These are phyloP conservation scores for Papio anubis DNA, from an alignment of 2,113 vertebrate species.

Conservation along the genomic window DNA sequence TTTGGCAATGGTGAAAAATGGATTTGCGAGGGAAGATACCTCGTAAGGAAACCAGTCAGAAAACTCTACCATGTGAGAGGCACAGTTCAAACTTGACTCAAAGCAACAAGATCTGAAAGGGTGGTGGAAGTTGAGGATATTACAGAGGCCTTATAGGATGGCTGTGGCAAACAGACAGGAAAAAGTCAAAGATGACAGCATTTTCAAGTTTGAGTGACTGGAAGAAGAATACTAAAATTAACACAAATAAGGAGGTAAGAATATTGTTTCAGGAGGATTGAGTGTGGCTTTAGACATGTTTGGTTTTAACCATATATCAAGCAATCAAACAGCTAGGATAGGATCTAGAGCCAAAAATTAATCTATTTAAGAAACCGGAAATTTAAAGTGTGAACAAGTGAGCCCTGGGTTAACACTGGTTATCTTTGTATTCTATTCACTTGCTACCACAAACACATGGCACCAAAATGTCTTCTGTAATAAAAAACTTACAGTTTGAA, in stretches of 20 bases:
- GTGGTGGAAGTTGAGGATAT: neutral
- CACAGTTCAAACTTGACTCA: neutral
- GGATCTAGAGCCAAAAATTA: neutral
- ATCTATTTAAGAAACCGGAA: conserved; percentile 8
- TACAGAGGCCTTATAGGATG: neutral
- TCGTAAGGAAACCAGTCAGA: neutral
- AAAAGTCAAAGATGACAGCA: neutral
- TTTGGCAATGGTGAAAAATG: neutral
- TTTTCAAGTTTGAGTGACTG: neutral
- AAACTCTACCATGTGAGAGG: neutral
- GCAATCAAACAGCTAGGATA: neutral
- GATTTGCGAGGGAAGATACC: neutral
- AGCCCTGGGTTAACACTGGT: neutral
- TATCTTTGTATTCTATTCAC: neutral
- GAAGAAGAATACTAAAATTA: neutral
- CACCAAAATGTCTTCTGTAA: conserved; percentile 11
- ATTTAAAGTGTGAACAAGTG: neutral
- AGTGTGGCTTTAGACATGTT: neutral
- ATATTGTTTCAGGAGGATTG: neutral
- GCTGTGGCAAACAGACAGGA: neutral
- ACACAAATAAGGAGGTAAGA: neutral
- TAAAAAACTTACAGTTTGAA: neutral
- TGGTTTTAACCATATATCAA: conserved; percentile 16
- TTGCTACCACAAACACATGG: neutral
- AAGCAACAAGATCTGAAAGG: neutral